A percentile compares a stretch with the other conserved stretches of the same genome.
Conservation (phyloP, 2,113 vertebrate genomes). For the Cygnus atratus region DNA sequence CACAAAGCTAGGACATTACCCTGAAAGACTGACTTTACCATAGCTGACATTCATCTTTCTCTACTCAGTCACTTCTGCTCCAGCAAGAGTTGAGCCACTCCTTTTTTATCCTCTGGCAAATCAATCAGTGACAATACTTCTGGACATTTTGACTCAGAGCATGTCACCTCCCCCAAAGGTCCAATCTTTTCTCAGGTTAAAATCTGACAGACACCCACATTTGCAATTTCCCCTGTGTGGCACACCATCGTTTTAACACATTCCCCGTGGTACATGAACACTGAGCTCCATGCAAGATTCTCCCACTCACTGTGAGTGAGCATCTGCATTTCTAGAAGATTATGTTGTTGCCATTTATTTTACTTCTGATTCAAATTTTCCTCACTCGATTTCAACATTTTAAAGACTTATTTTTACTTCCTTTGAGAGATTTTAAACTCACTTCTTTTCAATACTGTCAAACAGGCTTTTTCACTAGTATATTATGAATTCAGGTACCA, state of each 20-base stretch:
- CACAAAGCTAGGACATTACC: neutral
- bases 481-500: neutral
- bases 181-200: neutral
- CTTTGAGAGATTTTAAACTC: slow-evolving; percentile 17
- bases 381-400: slow-evolving; percentile 13
- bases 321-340: slow-evolving; percentile 47
- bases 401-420: slow-evolving; percentile 48
- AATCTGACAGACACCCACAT: slow-evolving; percentile 43
- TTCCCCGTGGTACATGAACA: slow-evolving; percentile 34
- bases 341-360: slow-evolving; percentile 35
- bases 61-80: neutral
- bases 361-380: slow-evolving; percentile 56
- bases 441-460: neutral
- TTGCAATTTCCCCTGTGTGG: slow-evolving; percentile 3
- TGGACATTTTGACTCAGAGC: slow-evolving; percentile 28
- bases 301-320: slow-evolving; percentile 66
- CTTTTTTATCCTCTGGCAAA: neutral
- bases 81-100: neutral
- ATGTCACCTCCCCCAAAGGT: slow-evolving; percentile 7
- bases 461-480: neutral
- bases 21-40: neutral
- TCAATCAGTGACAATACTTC: neutral
- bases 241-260: slow-evolving; percentile 7
- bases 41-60: neutral
- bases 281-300: slow-evolving; percentile 31